Conservation (phyloP, 2,888 invertebrate species). For the Epistrophe eligans region DNA sequence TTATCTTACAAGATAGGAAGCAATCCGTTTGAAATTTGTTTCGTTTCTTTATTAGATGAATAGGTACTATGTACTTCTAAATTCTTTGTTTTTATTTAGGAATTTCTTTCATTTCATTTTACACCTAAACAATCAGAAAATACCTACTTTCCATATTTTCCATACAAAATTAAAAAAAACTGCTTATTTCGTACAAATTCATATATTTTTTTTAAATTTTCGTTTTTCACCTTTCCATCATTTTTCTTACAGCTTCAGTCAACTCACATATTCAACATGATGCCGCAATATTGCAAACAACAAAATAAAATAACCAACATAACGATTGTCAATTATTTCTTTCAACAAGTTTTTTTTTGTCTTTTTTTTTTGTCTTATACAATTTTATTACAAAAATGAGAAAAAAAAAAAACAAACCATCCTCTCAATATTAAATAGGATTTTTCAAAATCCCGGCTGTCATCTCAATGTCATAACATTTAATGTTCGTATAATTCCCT, state of each 20-base stretch:
- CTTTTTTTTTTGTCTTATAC: background rate
- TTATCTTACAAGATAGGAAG: no score
- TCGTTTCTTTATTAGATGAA: no score
- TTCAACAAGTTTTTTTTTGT: conserved; percentile 30
- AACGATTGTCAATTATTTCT: conserved; percentile 22
- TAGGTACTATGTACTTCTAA: no score
- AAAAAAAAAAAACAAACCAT: background rate
- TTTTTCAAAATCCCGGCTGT: conserved; percentile 35
- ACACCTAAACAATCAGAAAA: no score
- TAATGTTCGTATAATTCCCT: conserved; percentile 54
- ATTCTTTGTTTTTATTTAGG: no score
- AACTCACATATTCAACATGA: background rate
- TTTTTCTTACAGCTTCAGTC: background rate
- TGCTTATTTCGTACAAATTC: no score
- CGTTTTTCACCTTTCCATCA: background rate
- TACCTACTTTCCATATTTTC: no score
- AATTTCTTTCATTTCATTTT: no score
- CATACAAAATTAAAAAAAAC: no score
- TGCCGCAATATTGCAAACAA: background rate
- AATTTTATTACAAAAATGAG: conserved; percentile 8
- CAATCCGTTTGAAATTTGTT: no score
- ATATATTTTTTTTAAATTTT: no score
- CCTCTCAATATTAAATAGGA: conserved; percentile 34
- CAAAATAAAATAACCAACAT: conserved; percentile 19
- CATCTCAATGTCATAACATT: conserved; percentile 60